Conservation (phyloP, 2,888 invertebrate species). For the Hoplodrina ambigua region DNA sequence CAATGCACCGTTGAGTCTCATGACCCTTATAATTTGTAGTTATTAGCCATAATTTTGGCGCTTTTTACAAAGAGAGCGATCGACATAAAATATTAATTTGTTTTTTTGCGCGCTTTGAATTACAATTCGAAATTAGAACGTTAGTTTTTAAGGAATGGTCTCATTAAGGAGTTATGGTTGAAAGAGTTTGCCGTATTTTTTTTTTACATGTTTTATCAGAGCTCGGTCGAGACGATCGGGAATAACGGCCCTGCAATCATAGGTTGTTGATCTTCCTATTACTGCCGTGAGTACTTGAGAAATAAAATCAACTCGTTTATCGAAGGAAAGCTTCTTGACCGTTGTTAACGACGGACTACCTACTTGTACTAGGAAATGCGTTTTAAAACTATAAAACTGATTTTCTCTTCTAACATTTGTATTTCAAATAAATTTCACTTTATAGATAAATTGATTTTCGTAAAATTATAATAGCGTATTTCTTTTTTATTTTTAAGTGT, state of each 20-base stretch:
- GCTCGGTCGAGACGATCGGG: conserved; percentile 83
- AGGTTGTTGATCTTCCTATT: conserved; percentile 89
- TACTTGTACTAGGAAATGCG: conserved; percentile 55
- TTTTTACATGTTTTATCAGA: conserved; percentile 76
- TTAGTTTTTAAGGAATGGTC: conserved; percentile 53
- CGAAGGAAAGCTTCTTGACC: conserved; percentile 73
- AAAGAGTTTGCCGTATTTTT: conserved; percentile 62
- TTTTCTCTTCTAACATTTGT: conserved; percentile 50
- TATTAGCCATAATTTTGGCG: conserved; percentile 61
- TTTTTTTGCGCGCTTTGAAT: conserved; percentile 54
- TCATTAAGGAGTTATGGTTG: conserved; percentile 64
- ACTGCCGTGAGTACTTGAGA: conserved; percentile 77
- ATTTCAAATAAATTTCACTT: conserved; percentile 27
- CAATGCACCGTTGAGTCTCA: conserved; percentile 74
- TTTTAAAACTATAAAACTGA: conserved; percentile 61
- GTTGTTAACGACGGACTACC: conserved; percentile 44
- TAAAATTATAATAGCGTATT: background rate
- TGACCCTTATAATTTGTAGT: conserved; percentile 64
- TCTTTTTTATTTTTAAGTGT: no score
- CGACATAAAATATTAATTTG: conserved; percentile 66
- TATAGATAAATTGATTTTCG: background rate
- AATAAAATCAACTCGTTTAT: conserved; percentile 77
- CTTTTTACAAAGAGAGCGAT: conserved; percentile 44
- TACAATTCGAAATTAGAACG: conserved; percentile 45
- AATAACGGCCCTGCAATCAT: conserved; percentile 90